Conservation (phyloP, 2,888 invertebrate species). For the Harpalus rubripes region DNA sequence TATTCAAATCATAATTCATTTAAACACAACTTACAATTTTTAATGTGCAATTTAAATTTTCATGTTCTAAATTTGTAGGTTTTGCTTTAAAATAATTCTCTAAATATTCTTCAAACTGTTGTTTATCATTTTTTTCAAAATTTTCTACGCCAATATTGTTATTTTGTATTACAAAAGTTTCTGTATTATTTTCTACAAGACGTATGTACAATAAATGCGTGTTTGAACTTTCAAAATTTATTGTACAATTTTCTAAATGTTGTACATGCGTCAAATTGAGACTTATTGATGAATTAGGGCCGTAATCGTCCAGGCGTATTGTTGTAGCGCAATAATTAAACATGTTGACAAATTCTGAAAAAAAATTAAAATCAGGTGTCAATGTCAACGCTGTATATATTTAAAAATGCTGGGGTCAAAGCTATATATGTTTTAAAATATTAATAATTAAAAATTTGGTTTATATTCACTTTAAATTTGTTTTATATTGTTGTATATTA, state of each 20-base stretch:
- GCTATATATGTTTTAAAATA: no score
- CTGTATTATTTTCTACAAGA: constrained; percentile 69
- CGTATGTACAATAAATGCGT: constrained; percentile 73
- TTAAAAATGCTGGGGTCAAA: no score
- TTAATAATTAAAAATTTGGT: no score
- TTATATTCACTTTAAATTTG: no score
- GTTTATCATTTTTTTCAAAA: constrained; percentile 49
- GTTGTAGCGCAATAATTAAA: not conserved
- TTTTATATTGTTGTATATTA: no score
- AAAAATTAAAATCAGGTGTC: not conserved
- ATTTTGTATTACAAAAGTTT: constrained; percentile 36
- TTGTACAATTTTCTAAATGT: constrained; percentile 68
- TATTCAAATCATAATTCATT: not conserved
- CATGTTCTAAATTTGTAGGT: not conserved
- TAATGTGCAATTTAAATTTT: constrained; percentile 70
- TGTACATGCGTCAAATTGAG: not conserved
- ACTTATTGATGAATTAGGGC: not conserved
- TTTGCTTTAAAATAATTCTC: not conserved
- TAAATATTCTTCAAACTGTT: constrained; percentile 67
- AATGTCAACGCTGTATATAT: no score
- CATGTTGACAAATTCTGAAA: not conserved
- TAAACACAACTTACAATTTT: constrained; percentile 72
- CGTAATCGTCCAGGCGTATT: not conserved
- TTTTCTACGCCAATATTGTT: not conserved
- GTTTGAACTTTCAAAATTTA: constrained; percentile 72